Percentiles rank a stretch among this genome's conserved stretches.
These are phyloP conservation scores for Myiopsitta monachus DNA, from an alignment of 2,113 vertebrate species.

Conservation along the genomic window DNA sequence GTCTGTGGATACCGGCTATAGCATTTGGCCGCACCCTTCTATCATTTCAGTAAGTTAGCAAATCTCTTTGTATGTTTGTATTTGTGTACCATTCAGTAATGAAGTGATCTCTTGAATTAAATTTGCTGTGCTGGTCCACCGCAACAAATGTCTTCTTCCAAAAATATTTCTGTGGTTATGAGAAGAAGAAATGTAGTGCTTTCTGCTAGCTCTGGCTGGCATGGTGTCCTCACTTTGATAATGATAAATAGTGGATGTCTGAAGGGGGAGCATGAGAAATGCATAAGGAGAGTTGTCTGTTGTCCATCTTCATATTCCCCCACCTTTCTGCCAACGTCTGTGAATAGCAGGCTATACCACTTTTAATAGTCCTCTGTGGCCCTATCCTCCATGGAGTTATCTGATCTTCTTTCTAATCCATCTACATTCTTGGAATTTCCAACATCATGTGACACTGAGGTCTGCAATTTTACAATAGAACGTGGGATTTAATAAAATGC, in stretches of 20 bases:
- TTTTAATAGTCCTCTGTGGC: background rate
- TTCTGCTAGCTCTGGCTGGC: background rate
- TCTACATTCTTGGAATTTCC: slow-evolving; percentile 4
- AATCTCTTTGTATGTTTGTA: background rate
- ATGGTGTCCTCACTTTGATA: background rate
- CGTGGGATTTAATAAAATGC: background rate
- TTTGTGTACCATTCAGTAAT: background rate
- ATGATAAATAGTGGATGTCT: background rate
- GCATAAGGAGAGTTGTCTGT: background rate
- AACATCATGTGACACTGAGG: background rate
- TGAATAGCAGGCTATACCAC: background rate
- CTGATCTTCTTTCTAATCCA: background rate
- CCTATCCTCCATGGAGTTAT: background rate
- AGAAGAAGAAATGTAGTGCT: background rate
- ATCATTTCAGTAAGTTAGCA: background rate
- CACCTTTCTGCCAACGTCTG: background rate
- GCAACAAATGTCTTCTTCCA: background rate
- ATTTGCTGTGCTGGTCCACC: background rate
- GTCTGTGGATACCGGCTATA: background rate
- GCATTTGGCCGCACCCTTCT: background rate
- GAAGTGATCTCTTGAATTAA: background rate
- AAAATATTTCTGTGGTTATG: background rate
- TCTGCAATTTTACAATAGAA: background rate
- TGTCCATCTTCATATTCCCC: background rate
- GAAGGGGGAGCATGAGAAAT: background rate